Conservation (phyloP, 2,888 invertebrate species). For the Scrobipalpa costella region DNA sequence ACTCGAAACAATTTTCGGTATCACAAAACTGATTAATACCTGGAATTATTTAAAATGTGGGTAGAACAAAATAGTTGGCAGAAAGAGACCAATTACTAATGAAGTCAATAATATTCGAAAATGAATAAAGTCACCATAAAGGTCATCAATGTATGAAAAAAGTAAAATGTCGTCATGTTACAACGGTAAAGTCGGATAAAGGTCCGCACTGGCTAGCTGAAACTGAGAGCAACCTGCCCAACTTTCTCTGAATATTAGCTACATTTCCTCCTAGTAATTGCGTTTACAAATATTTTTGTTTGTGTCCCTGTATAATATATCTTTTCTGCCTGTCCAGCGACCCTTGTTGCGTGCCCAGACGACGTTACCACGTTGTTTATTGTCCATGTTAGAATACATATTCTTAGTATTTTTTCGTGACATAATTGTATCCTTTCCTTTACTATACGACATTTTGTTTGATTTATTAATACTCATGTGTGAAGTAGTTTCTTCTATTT, state of each 20-base stretch:
- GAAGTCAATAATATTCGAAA: too few species aligned
- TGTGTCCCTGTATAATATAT: conserved; percentile 54
- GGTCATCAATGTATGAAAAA: too few species aligned
- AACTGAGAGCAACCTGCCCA: conserved; percentile 11
- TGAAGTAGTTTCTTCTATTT: neutral
- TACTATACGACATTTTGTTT: neutral
- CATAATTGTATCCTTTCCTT: neutral
- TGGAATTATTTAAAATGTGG: too few species aligned
- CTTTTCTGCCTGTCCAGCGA: conserved; percentile 60
- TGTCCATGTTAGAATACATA: conserved; percentile 9
- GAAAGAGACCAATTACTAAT: too few species aligned
- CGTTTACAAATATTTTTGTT: conserved; percentile 68
- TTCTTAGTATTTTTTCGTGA: neutral
- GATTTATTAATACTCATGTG: neutral
- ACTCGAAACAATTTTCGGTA: too few species aligned
- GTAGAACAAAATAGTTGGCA: too few species aligned
- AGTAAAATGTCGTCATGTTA: too few species aligned
- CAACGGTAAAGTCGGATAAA: too few species aligned
- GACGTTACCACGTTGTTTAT: conserved; percentile 28
- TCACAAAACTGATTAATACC: too few species aligned
- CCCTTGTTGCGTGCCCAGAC: conserved; percentile 39
- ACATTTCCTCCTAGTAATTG: conserved; percentile 64
- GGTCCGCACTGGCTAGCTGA: conserved; percentile 24
- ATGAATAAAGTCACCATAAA: too few species aligned
- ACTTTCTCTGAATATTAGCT: conserved; percentile 41